Base-by-base conservation (phyloP, 1,140 invertebrate species). In the Heliothis subflexa region DNA sequence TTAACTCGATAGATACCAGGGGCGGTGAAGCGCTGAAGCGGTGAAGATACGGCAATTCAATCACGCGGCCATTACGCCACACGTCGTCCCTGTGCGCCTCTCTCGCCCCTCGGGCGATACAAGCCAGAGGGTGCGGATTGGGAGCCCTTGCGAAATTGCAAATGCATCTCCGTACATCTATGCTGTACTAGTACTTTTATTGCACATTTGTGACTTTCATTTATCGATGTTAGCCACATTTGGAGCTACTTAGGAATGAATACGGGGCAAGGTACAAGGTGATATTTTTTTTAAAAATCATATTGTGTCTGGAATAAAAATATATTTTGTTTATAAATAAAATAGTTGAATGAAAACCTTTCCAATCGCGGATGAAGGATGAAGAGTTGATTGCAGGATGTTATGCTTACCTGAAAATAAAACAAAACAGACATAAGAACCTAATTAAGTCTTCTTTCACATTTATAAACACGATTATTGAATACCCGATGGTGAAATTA, bases 21-120 rank as follows among this genome's bases (percentile, higher is more conserved):
- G 78, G 86, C 83, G 83, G 68, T 79, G 85, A 85, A 84, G 86
- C 81, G 86, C 64, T 80, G 88, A 89, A 62, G 85, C 83, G 83
- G 80, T 78, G 83, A 78, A 90, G 86, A 92, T 91, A 89, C 84
- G 85, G 86, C 89, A 87, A 89, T 91, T 93, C 87, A 91, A 91
- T 91, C 89, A 86, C 81, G 84, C 78, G 84, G 83, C 85, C 86
- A 91, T 91, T 92, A 92, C 86, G 83, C 81, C 81, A 87, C 84
- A 83, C 84, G 84, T 79, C 82, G 85, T 68, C 73, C 73, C 79
- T 73, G 55, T 72, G 70, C 78, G 76, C 78, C 47, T 72, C 47
- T 45, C 73, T 40, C 64, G 45, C 73, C 59, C 78, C 70, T 62
- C 47, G 61, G 61, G 59, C 40, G 45, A 78, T 75, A 74, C 73